phyloP scores from a whole-genome alignment of 2,113 vertebrate species.

The Castor canadensis region DNA sequence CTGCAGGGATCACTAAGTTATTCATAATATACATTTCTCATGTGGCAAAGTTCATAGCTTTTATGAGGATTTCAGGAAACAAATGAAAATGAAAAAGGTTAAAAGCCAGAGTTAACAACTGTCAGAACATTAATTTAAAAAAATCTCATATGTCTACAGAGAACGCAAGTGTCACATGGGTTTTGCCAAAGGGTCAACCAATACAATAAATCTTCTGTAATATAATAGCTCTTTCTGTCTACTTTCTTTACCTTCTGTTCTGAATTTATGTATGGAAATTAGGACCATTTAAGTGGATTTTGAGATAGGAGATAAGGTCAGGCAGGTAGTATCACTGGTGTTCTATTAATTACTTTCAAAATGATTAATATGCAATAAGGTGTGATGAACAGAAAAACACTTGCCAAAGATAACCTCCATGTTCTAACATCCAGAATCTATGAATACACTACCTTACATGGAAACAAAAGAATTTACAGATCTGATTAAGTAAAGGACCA shows the following conservation, averaged over 20 bases:
- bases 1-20: not conserved
- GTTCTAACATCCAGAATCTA: not conserved
- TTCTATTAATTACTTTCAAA: not conserved
- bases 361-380: not conserved
- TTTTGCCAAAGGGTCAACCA: not conserved
- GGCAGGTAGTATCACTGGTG: not conserved
- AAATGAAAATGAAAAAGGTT: not conserved
- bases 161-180: not conserved
- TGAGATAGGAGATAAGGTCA: not conserved
- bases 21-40: not conserved
- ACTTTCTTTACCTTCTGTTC: not conserved
- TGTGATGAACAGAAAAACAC: not conserved
- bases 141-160: not conserved
- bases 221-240: not conserved
- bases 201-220: not conserved
- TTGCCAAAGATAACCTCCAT: not conserved
- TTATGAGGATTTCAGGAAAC: slow-evolving; percentile 25
- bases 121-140: not conserved
- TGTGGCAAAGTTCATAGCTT: not conserved
- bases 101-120: not conserved
- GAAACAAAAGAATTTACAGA: not conserved
- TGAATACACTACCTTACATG: too few relatives aligned
- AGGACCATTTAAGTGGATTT: not conserved
- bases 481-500: not conserved
- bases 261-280: not conserved